phyloP scores from a whole-genome alignment of 1,140 invertebrate species.

The Penaeus japonicus region DNA sequence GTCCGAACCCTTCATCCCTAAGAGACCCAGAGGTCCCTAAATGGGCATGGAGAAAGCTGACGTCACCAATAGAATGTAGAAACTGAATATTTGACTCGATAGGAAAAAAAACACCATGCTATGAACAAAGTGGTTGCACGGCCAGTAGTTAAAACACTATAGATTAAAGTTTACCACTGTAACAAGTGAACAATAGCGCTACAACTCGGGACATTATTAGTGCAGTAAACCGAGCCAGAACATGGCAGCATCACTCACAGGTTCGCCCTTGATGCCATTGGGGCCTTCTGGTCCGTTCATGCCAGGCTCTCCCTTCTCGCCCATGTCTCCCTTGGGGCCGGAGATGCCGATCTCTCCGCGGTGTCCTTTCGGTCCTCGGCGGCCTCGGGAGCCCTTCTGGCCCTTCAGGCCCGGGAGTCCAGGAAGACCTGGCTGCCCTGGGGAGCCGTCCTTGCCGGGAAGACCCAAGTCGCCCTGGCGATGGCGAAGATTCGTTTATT shows the following conservation, averaged over 20 bases:
- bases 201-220: background rate
- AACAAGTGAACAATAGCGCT: no score
- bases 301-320: slow-evolving; percentile 77
- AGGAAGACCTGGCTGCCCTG: slow-evolving; percentile 70
- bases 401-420: slow-evolving; percentile 73
- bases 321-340: slow-evolving; percentile 76
- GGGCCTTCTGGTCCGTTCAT: slow-evolving; percentile 70
- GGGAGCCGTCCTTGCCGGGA: slow-evolving; percentile 65
- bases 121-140: no score
- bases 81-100: no score
- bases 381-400: slow-evolving; percentile 75
- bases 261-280: slow-evolving; percentile 73
- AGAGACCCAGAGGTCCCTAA: slow-evolving; percentile 66
- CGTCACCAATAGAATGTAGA: no score
- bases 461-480: slow-evolving; percentile 75
- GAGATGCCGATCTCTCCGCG: slow-evolving; percentile 74
- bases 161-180: no score
- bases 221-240: slow-evolving; percentile 57
- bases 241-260: slow-evolving; percentile 64
- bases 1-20: slow-evolving; percentile 66
- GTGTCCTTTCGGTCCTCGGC: slow-evolving; percentile 76
- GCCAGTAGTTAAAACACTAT: no score
- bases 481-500: background rate
- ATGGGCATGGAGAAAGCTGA: background rate
- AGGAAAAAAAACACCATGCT: no score